Percentiles rank a stretch among this genome's conserved stretches.
These are phyloP conservation scores for Rhodophaea formosa DNA, from an alignment of 2,888 invertebrate species.

Conservation along the genomic window DNA sequence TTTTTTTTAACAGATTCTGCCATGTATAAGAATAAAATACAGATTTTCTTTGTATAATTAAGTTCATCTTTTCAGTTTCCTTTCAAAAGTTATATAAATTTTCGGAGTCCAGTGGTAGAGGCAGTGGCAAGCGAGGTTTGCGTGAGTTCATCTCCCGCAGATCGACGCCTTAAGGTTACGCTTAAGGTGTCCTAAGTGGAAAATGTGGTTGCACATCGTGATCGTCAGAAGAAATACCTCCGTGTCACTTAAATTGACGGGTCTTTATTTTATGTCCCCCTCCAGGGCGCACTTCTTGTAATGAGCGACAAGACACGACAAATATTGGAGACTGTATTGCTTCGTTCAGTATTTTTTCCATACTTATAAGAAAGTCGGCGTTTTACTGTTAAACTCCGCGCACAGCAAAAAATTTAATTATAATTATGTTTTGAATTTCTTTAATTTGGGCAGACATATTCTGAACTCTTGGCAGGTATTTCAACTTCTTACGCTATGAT, in stretches of 20 bases:
- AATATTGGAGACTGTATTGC: slow-evolving; percentile 26
- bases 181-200: slow-evolving; percentile 47
- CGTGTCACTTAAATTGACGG: slow-evolving; percentile 49
- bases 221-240: slow-evolving; percentile 45
- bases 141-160: slow-evolving; percentile 44
- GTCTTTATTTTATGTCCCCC: slow-evolving; percentile 34
- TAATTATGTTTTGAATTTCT: no score
- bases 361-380: no score
- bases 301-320: slow-evolving; percentile 12
- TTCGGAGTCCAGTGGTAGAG: slow-evolving; percentile 23
- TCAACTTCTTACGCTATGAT: no score
- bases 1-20: no score
- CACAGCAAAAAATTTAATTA: no score
- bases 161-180: slow-evolving; percentile 49
- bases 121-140: slow-evolving; percentile 30
- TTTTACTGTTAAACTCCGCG: no score
- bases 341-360: neutral
- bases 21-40: no score
- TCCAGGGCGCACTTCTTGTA: slow-evolving; percentile 14
- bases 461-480: no score
- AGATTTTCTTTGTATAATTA: no score
- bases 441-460: no score
- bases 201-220: slow-evolving; percentile 45
- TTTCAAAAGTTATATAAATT: no score
- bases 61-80: no score